Evolutionary conservation across 2,888 invertebrate species (phyloP).

Genomic region (Tyria jacobaeae): DNA sequence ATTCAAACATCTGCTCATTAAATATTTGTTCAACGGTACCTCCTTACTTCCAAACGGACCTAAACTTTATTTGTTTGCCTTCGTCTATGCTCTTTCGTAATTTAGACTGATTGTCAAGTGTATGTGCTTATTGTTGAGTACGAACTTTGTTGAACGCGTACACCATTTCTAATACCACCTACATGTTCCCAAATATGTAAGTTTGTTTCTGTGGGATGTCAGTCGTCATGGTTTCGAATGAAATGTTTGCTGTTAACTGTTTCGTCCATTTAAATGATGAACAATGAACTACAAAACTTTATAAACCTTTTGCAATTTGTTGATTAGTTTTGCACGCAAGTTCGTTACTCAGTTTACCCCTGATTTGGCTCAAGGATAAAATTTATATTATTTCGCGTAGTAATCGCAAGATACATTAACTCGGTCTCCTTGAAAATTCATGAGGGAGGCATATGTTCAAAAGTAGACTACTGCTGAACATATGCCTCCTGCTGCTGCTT

Average conservation of each 20-base stretch:
- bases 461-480: too few species aligned
- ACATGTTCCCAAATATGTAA: constrained; percentile 39
- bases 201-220: constrained; percentile 33
- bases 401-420: too few species aligned
- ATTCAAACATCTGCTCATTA: constrained; percentile 39
- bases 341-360: too few species aligned
- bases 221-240: constrained; percentile 21
- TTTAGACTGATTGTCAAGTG: constrained; percentile 67
- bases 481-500: too few species aligned
- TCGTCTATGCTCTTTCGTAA: constrained; percentile 68
- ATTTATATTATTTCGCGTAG: too few species aligned
- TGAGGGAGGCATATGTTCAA: too few species aligned
- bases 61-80: constrained; percentile 49
- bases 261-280: not conserved
- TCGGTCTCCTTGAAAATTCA: too few species aligned
- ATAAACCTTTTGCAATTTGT: too few species aligned
- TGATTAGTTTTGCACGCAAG: too few species aligned
- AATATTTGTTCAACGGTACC: constrained; percentile 50
- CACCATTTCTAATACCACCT: constrained; percentile 46
- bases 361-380: too few species aligned
- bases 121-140: constrained; percentile 60
- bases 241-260: constrained; percentile 19
- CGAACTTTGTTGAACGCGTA: constrained; percentile 40
- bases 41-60: constrained; percentile 40
- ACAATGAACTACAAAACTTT: too few species aligned